These are phyloP conservation scores for Aramus guarauna DNA, from an alignment of 2,113 vertebrate species.

Conservation along the genomic window DNA sequence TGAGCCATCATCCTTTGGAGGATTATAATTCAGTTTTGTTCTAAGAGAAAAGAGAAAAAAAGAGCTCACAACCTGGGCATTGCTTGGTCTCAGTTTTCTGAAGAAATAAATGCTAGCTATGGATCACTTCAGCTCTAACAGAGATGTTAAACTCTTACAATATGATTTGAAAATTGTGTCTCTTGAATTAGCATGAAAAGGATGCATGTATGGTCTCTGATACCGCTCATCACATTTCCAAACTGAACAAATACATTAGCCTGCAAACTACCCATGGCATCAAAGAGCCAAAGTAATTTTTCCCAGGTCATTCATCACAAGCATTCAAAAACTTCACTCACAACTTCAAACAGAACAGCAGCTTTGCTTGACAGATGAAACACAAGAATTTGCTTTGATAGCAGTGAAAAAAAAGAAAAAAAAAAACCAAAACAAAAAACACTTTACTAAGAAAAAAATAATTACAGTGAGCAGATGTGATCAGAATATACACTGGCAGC, in stretches of 20 bases:
- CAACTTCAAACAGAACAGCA: not conserved
- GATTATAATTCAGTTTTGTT: conserved; percentile 97
- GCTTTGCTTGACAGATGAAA: not conserved
- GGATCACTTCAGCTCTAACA: not conserved
- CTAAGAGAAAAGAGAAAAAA: conserved; percentile 67
- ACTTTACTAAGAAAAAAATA: not conserved
- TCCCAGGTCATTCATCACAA: not conserved
- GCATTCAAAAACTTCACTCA: not conserved
- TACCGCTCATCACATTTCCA: not conserved
- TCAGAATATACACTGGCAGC: not conserved
- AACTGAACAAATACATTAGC: not conserved
- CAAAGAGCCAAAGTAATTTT: not conserved
- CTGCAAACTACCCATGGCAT: not conserved
- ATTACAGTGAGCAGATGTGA: not conserved
- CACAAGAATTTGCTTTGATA: not conserved
- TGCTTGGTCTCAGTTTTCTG: not conserved
- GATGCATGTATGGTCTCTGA: not conserved
- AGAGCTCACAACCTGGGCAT: not conserved
- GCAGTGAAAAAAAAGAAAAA: not conserved
- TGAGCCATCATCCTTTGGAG: conserved; percentile 95
- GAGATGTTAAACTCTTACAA: not conserved
- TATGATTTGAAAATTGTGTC: not conserved
- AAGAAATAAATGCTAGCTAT: not conserved
- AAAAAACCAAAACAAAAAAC: not conserved
- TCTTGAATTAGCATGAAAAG: not conserved